Conservation (phyloP, 2,797 vertebrate genomes). For the Fringilla coelebs region DNA sequence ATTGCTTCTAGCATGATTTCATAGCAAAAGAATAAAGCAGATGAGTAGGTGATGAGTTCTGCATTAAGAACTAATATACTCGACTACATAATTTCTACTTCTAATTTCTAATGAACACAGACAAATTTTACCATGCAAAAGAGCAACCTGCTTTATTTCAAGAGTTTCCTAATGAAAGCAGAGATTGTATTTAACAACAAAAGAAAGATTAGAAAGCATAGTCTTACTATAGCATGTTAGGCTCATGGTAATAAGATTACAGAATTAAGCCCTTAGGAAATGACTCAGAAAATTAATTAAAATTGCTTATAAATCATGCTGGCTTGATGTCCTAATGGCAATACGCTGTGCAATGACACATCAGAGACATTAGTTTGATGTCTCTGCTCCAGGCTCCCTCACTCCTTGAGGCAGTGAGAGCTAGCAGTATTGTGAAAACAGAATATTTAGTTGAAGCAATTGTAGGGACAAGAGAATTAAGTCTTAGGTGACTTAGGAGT, state of each 20-base stretch:
- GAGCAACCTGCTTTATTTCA: neutral
- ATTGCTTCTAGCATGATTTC: neutral
- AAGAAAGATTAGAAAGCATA: slow-evolving; percentile 38
- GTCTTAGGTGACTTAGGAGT: neutral
- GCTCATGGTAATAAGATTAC: slow-evolving; percentile 37
- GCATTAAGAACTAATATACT: neutral
- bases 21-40: neutral
- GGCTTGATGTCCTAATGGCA: slow-evolving; percentile 43
- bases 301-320: slow-evolving; percentile 44
- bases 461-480: neutral
- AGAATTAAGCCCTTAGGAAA: slow-evolving; percentile 52
- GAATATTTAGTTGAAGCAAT: neutral
- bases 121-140: neutral
- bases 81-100: neutral
- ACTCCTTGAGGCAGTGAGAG: neutral
- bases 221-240: slow-evolving; percentile 19
- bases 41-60: neutral
- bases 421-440: neutral
- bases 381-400: neutral
- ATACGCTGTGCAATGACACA: neutral
- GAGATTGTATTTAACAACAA: slow-evolving; percentile 26
- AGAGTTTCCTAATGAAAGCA: slow-evolving; percentile 26
- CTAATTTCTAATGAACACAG: neutral
- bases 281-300: slow-evolving; percentile 61
- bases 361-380: slow-evolving; percentile 27